Percentiles rank a stretch among this genome's conserved stretches.
phyloP scores from a whole-genome alignment of 2,888 invertebrate species.

The Erebia palarica region DNA sequence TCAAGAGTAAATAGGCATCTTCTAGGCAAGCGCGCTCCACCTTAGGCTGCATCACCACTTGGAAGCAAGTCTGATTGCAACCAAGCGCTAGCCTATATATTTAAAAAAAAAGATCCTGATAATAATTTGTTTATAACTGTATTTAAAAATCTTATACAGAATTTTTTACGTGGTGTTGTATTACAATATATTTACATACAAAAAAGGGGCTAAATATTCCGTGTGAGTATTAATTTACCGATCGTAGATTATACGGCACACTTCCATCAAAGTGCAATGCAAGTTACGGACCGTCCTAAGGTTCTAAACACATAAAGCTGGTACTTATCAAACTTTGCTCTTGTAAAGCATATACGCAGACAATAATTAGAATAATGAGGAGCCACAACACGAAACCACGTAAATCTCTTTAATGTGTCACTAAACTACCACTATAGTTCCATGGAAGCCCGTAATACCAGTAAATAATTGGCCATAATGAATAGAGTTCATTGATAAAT shows the following conservation, averaged over 20 bases:
- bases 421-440: slow-evolving; percentile 19
- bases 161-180: too few species aligned
- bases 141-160: too few species aligned
- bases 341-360: neutral
- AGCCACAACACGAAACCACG: slow-evolving; percentile 14
- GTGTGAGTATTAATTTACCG: neutral
- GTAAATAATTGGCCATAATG: neutral
- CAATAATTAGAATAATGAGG: slow-evolving; percentile 5
- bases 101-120: too few species aligned
- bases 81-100: too few species aligned
- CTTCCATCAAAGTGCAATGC: neutral
- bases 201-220: too few species aligned
- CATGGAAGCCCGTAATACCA: slow-evolving; percentile 2
- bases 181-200: too few species aligned
- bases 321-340: neutral
- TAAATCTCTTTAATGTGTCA: slow-evolving; percentile 35
- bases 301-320: neutral
- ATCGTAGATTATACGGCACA: neutral
- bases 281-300: neutral
- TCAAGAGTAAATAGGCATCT: too few species aligned
- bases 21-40: too few species aligned
- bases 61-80: too few species aligned
- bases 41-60: too few species aligned
- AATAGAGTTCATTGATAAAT: slow-evolving; percentile 7
- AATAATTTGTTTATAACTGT: too few species aligned